Evolutionary conservation across 2,113 vertebrate species (phyloP), one percentile per base, ranked within the genome.

Genomic region (Centropus bengalensis): DNA sequence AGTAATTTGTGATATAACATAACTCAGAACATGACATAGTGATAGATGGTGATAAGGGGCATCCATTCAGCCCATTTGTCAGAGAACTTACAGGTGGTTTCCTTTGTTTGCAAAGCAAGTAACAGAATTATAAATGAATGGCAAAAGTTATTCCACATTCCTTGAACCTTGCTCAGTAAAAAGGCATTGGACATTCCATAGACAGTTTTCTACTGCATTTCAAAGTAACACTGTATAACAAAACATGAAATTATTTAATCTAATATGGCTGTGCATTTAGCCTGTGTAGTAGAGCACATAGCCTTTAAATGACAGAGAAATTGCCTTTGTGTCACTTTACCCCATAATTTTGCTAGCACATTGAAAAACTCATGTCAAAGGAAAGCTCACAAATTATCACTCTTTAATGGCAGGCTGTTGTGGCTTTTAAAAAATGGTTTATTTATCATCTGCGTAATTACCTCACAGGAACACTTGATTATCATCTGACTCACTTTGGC

Each of bases 111-210:
- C 49, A 94, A 89, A 85, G 19, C 45, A 88, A 84, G 40, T 70
- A 94, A 76, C 60, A 88, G 59, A 89, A 94, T 91, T 87, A 94
- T 67, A 93, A 94, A 95, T 49, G 10, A 93, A 81, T 15, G 74
- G 28, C 26, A 87, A 73, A 95, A 91, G 42, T 90, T 86, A 79
- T 91, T 96, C 63, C 73, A 80, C 58, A 22, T 90, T 81, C 59
- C 58, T 87, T 73, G 49, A 94, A 92, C 70, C 75, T 68, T 81
- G 54, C 36, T 94, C 44, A 82, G 8, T 69, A 84, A 84, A 93
- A 88, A 81, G 32, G 2, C 59, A 24, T 55, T 80, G 40, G 78
- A 11, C 33, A 68, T 67, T 89, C 62, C 30, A 40, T 2, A 64
- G 42, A 22, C n/a, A 42, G 26, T 82, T 93, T 91, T 38, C 54